phyloP scores from a whole-genome alignment of 2,888 invertebrate species.

The Perdita meconis region DNA sequence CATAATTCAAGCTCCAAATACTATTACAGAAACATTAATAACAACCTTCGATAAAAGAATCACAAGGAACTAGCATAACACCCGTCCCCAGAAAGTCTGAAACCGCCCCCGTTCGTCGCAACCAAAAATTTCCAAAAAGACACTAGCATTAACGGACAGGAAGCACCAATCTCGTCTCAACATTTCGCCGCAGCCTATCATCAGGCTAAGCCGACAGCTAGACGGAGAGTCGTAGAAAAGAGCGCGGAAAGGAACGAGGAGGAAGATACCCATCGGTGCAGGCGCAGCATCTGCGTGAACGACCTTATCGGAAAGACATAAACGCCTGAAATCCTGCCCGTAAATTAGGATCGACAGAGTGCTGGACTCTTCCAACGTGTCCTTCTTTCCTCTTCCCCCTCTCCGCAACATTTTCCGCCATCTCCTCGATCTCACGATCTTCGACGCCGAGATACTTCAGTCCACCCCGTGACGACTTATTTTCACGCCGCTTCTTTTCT shows the following conservation, averaged over 20 bases:
- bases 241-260: constrained; percentile 24
- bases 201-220: constrained; percentile 36
- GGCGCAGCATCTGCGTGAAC: constrained; percentile 74
- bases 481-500: not conserved
- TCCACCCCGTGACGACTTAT: constrained; percentile 48
- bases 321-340: constrained; percentile 82
- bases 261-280: constrained; percentile 67
- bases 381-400: constrained; percentile 28
- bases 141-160: constrained; percentile 10
- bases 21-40: too few species aligned
- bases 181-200: constrained; percentile 51
- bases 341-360: constrained; percentile 84
- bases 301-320: constrained; percentile 83
- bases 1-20: too few species aligned
- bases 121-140: not conserved
- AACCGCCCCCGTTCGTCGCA: not conserved
- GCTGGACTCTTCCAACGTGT: constrained; percentile 71
- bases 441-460: constrained; percentile 20
- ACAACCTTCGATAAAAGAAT: too few species aligned
- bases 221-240: constrained; percentile 25
- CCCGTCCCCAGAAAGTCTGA: too few species aligned
- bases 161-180: not conserved
- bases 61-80: too few species aligned
- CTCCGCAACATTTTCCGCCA: constrained; percentile 38
- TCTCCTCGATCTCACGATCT: constrained; percentile 17